Base-by-base conservation (phyloP, 2,888 invertebrate genomes). In the Blastobasis lacticolella region DNA sequence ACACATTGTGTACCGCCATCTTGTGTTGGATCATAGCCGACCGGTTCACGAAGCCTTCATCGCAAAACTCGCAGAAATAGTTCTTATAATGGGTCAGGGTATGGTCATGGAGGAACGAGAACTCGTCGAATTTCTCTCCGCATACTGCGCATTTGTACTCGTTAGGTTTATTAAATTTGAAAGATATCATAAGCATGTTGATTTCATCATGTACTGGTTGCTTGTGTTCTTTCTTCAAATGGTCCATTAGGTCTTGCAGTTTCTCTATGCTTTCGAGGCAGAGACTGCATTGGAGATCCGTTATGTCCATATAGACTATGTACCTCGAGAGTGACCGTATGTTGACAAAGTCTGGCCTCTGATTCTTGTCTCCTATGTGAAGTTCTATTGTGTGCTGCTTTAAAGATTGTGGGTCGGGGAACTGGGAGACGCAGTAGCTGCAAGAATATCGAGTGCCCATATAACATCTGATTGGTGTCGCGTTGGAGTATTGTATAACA, bases 51-150 rank as follows among this genome's bases (percentile, higher is more conserved):
- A 71, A 80, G 0, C 71, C 65, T 5, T 71, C 62, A 0, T 69
- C 69, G 48, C 81, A 78, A 37, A 70, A 61, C 3, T 69, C 64
- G 46, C 82, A 82, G 5, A 71, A 57, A 47, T 72, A 77, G 53
- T 80, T 78, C 3, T 71, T 67, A 37, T 68, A 81, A 62, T 82
- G 82, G 0, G 66, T 61, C 50, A 78, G 80, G 81, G 83, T 82
- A 45, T 82, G 82, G 49, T 78, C 77, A 40, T 76, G 75, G 1
- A 82, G 54, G 0, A 71, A 60, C 57, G 81, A 80, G 51, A 83
- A 83, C 0, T 67, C 71, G 4, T 58, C 56, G 52, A 72, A 79
- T 10, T 64, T 65, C 0, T 60, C 52, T 0, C 59, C 53, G 51
- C 83, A 83, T 0, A 77, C 64, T 0, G 70, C 71, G 54, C 82